Base-by-base conservation (phyloP, 2,888 invertebrate species). In the Andrena flavipes region DNA sequence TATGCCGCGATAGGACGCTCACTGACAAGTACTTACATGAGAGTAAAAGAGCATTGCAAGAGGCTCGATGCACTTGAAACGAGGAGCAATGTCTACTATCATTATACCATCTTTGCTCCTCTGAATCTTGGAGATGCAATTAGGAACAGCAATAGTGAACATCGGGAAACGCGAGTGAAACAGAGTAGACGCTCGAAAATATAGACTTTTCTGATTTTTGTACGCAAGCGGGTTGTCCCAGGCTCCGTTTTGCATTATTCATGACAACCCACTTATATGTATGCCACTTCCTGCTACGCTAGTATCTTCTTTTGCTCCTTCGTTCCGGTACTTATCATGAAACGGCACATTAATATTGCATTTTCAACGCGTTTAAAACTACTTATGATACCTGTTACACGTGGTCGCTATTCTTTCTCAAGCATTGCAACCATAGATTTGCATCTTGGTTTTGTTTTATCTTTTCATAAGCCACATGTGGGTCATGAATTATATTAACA, bases 91-190 rank as follows among this genome's bases (percentile, higher is more conserved):
- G 76, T 86, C 78, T 65, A 87, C 87, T 87, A 84, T 86, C 87
- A 69, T 88, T 83, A 86, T 68, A 72, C 84, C 82, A 87, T 86
- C 84, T 88, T 87, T 88, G 86, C 89, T 87, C 83, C 68, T 86
- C 76, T 84, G 87, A 88, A 82, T 80, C 63, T 73, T 86, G 70
- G 75, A 88, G 88, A 89, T 86, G 87, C 87, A 88, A 88, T 88
- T 88, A 88, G 87, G 78, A 63, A 60, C 79, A 56, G 85, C 26
- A 69, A 72, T 71, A 48, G 64, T 7, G 65, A 82, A 49, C 51
- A 56, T 42, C 69, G 63, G 49, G 69, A 13, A 56, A 76, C 33
- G 33, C 48, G 63, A 76, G 64, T 62, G 82, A 67, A 76, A 70
- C 67, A 49, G 82, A 60, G 71, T 76, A 49, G 80, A 67, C 67